Conservation (phyloP, 2,888 invertebrate genomes). For the Lamellibrachia satsuma region DNA sequence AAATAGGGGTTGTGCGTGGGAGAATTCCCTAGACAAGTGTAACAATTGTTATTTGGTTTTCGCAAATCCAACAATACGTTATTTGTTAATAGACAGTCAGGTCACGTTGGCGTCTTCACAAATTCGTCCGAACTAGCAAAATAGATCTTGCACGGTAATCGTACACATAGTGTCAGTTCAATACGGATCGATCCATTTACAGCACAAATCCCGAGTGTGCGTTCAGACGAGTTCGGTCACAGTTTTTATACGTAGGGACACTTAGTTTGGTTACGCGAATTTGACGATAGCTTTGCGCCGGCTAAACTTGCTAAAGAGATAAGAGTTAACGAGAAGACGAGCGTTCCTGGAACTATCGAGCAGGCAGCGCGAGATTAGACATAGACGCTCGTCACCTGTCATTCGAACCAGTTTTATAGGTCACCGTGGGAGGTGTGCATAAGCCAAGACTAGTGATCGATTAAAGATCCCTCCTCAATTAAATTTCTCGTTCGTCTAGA, state of each 20-base stretch:
- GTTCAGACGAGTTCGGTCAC: not conserved
- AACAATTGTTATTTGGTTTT: not conserved
- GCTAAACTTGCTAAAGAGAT: constrained; percentile 12
- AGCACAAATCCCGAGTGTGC: not conserved
- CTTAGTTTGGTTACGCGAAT: not conserved
- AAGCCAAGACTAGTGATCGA: not conserved
- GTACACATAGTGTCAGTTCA: not conserved
- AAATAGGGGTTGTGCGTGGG: not conserved
- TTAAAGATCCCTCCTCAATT: not conserved
- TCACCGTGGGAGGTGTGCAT: not conserved
- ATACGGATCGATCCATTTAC: constrained; percentile 10
- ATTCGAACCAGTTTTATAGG: not conserved
- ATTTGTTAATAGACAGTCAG: not conserved
- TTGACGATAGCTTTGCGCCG: not conserved
- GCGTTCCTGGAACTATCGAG: not conserved
- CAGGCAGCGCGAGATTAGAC: not conserved
- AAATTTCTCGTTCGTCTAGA: too few relatives aligned
- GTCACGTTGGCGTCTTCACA: not conserved
- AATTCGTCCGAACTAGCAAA: not conserved
- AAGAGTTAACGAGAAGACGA: not conserved
- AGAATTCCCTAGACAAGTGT: not conserved
- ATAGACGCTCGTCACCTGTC: not conserved
- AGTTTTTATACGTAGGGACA: not conserved
- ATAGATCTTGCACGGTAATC: not conserved
- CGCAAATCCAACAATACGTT: not conserved